Percentiles rank a stretch among this genome's conserved stretches.
Conservation (phyloP, 2,113 vertebrate genomes). For the Gopherus flavomarginatus region DNA sequence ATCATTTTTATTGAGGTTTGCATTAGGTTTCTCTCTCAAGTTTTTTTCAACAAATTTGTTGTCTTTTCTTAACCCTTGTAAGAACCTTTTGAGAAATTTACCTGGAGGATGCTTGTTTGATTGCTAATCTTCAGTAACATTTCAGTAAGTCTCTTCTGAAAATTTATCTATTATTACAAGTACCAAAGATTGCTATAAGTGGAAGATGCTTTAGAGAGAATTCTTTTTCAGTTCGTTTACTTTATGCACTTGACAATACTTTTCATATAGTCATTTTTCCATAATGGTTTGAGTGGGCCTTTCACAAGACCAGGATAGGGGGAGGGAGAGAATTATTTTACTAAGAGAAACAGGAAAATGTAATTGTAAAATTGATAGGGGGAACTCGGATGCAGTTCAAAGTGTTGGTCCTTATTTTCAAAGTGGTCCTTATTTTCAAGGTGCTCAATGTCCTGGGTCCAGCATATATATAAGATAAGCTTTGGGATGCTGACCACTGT, state of each 20-base stretch:
- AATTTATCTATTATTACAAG: neutral
- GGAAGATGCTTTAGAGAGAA: neutral
- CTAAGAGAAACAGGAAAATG: neutral
- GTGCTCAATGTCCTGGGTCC: neutral
- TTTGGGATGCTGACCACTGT: neutral
- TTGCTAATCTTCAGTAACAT: neutral
- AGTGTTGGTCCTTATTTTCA: neutral
- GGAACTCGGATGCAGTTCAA: neutral
- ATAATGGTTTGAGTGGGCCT: constrained; percentile 8
- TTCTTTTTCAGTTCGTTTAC: neutral
- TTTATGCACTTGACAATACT: accelerated
- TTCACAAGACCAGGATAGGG: neutral
- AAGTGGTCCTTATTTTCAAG: neutral
- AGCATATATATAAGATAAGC: neutral
- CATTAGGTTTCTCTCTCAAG: neutral
- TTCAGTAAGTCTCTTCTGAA: too few relatives aligned
- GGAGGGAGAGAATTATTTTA: accelerated
- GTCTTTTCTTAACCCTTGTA: neutral
- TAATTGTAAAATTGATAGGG: neutral
- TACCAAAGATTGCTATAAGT: neutral
- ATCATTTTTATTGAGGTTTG: neutral
- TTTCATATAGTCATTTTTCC: neutral
- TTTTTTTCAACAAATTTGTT: neutral
- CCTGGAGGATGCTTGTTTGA: neutral
- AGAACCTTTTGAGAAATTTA: neutral